Conservation (phyloP, 1,140 invertebrate species). For the Temnothorax nylanderi region DNA sequence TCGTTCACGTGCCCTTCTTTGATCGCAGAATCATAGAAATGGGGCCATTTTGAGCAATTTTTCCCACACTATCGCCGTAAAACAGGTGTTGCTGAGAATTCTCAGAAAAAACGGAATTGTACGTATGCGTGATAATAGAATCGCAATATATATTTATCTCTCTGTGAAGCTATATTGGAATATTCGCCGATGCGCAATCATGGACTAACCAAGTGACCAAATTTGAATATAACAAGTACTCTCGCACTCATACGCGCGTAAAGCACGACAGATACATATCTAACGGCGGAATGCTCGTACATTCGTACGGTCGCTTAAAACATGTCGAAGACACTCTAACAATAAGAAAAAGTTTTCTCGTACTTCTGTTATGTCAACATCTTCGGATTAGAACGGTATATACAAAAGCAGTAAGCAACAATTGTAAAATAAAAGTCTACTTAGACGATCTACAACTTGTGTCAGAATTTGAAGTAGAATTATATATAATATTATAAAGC, state of each 20-base stretch:
- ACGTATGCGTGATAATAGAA: conserved; percentile 68
- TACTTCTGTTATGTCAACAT: neutral
- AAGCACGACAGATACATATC: conserved; percentile 82
- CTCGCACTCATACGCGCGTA: conserved; percentile 75
- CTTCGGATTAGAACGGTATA: neutral
- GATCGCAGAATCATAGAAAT: conserved; percentile 67
- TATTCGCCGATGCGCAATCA: conserved; percentile 81
- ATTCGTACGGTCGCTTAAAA: conserved; percentile 47
- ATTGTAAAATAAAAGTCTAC: neutral
- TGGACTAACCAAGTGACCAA: conserved; percentile 81
- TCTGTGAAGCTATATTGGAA: conserved; percentile 74
- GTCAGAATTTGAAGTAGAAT: neutral
- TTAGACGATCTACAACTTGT: neutral
- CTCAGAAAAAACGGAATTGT: conserved; percentile 61
- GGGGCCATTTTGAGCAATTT: conserved; percentile 58
- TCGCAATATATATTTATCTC: conserved; percentile 62
- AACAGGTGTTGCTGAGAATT: conserved; percentile 48
- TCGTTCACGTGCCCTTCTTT: neutral
- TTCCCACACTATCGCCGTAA: conserved; percentile 5
- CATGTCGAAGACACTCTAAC: conserved; percentile 34
- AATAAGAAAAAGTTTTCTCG: neutral
- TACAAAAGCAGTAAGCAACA: neutral
- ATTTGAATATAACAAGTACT: conserved; percentile 84
- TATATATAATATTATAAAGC: neutral
- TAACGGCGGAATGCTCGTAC: conserved; percentile 62